Evolutionary conservation across 37 sponge, comb jelly and placozoan genomes (phyloP).

Genomic region (Aplysina aerophoba): DNA sequence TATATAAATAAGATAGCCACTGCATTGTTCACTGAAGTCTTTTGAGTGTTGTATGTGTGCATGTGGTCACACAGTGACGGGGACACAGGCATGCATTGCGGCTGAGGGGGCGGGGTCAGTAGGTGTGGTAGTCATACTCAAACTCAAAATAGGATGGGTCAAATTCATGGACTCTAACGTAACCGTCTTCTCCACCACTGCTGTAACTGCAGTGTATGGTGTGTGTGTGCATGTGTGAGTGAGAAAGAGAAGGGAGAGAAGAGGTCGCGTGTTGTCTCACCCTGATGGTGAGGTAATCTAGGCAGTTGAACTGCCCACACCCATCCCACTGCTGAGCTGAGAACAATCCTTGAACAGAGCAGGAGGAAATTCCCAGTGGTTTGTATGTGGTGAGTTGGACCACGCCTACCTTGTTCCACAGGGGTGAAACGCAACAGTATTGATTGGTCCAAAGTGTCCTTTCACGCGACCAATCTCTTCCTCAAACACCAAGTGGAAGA

Average conservation of each 20-base stretch:
- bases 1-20: no score
- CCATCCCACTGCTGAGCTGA: background rate
- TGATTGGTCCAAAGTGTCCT: slow-evolving; percentile 99
- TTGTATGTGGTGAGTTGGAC: background rate
- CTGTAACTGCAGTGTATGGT: slow-evolving; percentile 75
- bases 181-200: slow-evolving; percentile 99
- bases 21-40: no score
- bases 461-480: slow-evolving; percentile 99
- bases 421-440: slow-evolving; percentile 94
- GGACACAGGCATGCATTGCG: no score
- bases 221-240: no score
- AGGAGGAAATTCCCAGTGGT: background rate
- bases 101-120: background rate
- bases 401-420: slow-evolving; percentile 95
- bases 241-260: background rate
- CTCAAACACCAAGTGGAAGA: slow-evolving; percentile 96
- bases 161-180: slow-evolving; percentile 94
- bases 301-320: no score
- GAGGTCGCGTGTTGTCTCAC: no score
- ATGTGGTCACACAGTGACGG: no score
- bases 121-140: slow-evolving; percentile 73
- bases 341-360: background rate
- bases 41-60: no score
- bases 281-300: no score
- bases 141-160: slow-evolving; percentile 95